Evolutionary conservation across 2,797 vertebrate species (phyloP).

Genomic region (Arrhamphus sclerolepis): DNA sequence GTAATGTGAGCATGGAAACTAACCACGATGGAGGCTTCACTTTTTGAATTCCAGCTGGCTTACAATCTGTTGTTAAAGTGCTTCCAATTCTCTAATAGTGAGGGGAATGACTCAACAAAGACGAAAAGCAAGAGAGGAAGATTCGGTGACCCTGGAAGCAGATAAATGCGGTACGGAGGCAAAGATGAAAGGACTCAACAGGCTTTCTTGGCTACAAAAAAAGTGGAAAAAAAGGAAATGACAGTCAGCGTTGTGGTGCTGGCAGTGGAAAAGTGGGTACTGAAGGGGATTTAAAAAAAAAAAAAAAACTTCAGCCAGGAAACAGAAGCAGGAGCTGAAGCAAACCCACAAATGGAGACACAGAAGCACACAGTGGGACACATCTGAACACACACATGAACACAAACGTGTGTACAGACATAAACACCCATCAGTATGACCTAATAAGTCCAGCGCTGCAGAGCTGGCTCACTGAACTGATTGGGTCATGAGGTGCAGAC

Average conservation of each 20-base stretch:
- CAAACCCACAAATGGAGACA: slow-evolving; percentile 52
- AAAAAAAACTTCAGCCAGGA: slow-evolving; percentile 46
- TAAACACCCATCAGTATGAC: slow-evolving; percentile 67
- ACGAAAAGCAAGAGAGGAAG: neutral
- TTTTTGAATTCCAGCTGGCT: slow-evolving; percentile 37
- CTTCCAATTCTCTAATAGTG: slow-evolving; percentile 28
- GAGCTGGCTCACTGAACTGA: slow-evolving; percentile 40
- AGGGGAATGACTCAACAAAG: slow-evolving; percentile 13
- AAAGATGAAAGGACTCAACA: slow-evolving; percentile 11
- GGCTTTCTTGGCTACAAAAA: slow-evolving; percentile 8
- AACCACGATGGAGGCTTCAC: slow-evolving; percentile 46
- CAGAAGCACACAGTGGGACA: slow-evolving; percentile 10
- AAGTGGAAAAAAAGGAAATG: neutral
- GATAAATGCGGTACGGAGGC: neutral
- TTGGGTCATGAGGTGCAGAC: slow-evolving; percentile 65
- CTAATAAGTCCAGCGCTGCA: slow-evolving; percentile 68
- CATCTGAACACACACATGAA: slow-evolving; percentile 36
- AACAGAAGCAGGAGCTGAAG: slow-evolving; percentile 45
- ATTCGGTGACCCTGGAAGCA: slow-evolving; percentile 1
- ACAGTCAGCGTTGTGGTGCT: neutral
- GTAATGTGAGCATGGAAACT: slow-evolving; percentile 42
- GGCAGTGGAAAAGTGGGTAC: slow-evolving; percentile 10
- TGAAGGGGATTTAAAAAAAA: slow-evolving; percentile 26
- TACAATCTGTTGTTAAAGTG: slow-evolving; percentile 43
- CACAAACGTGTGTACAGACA: slow-evolving; percentile 44